These are phyloP conservation scores for Hydrolagus colliei DNA, from an alignment of 2,797 vertebrate species.

Conservation along the genomic window DNA sequence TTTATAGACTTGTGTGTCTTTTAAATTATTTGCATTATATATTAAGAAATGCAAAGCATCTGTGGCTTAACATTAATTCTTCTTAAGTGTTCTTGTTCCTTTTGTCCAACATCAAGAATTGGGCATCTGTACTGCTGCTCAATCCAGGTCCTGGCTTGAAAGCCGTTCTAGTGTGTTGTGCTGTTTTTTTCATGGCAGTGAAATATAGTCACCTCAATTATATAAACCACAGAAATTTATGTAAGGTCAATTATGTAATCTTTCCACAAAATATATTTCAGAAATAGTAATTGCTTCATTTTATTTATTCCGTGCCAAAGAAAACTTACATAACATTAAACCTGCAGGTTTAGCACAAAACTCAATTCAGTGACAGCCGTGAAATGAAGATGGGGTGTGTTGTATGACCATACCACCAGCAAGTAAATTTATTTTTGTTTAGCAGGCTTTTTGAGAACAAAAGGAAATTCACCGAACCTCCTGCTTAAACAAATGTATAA, in stretches of 20 bases:
- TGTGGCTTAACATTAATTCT: conserved; percentile 42
- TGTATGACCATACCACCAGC: too few species aligned
- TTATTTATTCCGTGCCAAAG: conserved; percentile 41
- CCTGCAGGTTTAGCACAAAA: background rate
- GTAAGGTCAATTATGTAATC: conserved; percentile 61
- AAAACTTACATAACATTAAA: conserved; percentile 30
- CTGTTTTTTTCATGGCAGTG: conserved; percentile 25
- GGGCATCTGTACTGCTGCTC: conserved; percentile 44
- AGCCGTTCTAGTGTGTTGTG: conserved; percentile 50
- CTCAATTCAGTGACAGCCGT: background rate
- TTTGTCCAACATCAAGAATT: conserved; percentile 35
- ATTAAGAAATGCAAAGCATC: conserved; percentile 50
- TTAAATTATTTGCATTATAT: conserved; percentile 57
- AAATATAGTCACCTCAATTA: conserved; percentile 40
- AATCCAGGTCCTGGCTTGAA: conserved; percentile 45
- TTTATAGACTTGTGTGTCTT: conserved; percentile 41
- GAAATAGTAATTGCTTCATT: conserved; percentile 59
- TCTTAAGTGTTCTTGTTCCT: conserved; percentile 37
- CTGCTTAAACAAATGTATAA: background rate
- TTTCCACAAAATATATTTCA: conserved; percentile 55
- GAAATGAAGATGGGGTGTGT: background rate
- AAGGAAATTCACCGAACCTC: background rate
- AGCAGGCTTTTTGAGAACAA: background rate
- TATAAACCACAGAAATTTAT: conserved; percentile 58
- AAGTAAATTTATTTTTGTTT: background rate